Evolutionary conservation across 2,797 vertebrate genomes (phyloP).

Genomic region (Malacoctenus gilli): DNA sequence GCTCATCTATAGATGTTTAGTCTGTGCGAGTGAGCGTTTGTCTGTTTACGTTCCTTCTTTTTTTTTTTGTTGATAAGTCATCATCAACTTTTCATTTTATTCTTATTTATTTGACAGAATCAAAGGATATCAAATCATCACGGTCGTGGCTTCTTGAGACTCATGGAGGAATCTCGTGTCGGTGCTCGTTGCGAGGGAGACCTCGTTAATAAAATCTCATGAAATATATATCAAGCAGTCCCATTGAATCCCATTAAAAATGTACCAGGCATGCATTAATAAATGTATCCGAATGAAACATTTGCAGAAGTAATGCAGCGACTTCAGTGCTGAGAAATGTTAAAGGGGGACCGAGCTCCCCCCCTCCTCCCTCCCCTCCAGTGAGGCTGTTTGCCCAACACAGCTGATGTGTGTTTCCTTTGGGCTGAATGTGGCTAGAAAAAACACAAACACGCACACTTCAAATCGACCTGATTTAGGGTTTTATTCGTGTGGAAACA

Average conservation of each 20-base stretch:
- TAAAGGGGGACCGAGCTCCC: conserved; percentile 35
- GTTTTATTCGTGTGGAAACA: conserved; percentile 49
- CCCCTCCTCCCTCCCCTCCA: conserved; percentile 21
- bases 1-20: conserved; percentile 55
- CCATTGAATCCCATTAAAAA: conserved; percentile 67
- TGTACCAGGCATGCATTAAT: conserved; percentile 71
- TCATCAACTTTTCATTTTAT: conserved; percentile 29
- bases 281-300: conserved; percentile 59
- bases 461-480: no score
- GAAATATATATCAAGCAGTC: conserved; percentile 60
- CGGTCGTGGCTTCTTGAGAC: conserved; percentile 34
- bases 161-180: conserved; percentile 35
- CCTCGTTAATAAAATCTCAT: conserved; percentile 56
- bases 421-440: conserved; percentile 32
- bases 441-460: conserved; percentile 9
- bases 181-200: conserved; percentile 42
- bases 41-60: conserved; percentile 62
- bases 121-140: conserved; percentile 36
- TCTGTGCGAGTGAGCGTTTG: conserved; percentile 29
- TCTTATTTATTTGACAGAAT: conserved; percentile 61
- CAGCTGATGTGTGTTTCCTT: conserved; percentile 36
- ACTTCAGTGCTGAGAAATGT: conserved; percentile 44
- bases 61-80: no score
- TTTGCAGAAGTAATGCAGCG: conserved; percentile 54
- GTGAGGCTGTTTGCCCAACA: conserved; percentile 28